Evolutionary conservation across 2,113 vertebrate species (phyloP).

Genomic region (Bubo scandiacus): DNA sequence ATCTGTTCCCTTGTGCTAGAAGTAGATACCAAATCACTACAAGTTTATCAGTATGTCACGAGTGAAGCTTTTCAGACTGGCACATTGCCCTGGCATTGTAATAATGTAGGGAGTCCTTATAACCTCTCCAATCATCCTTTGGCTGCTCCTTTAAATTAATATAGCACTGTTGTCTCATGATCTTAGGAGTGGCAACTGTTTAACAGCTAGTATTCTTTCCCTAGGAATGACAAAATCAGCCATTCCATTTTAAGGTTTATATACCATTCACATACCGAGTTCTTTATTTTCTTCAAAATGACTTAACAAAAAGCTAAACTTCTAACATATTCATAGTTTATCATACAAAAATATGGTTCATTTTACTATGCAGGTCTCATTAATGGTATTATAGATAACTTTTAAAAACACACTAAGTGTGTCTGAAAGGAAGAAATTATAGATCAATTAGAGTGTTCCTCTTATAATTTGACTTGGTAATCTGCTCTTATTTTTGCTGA

Average conservation of each 20-base stretch:
- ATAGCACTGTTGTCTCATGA: neutral
- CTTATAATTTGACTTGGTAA: neutral
- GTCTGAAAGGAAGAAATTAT: neutral
- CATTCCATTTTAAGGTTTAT: neutral
- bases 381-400: neutral
- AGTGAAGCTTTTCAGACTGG: neutral
- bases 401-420: neutral
- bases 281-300: neutral
- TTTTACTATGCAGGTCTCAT: neutral
- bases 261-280: neutral
- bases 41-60: neutral
- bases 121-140: neutral
- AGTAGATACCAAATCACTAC: neutral
- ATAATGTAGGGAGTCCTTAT: neutral
- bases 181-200: neutral
- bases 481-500: neutral
- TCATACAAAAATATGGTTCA: neutral
- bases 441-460: neutral
- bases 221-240: neutral
- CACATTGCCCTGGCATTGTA: neutral
- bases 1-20: neutral
- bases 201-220: neutral
- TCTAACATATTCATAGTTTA: neutral
- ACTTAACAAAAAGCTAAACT: neutral
- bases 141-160: neutral